phyloP scores from a whole-genome alignment of 2,888 invertebrate genomes.

The Branchellion lobata region DNA sequence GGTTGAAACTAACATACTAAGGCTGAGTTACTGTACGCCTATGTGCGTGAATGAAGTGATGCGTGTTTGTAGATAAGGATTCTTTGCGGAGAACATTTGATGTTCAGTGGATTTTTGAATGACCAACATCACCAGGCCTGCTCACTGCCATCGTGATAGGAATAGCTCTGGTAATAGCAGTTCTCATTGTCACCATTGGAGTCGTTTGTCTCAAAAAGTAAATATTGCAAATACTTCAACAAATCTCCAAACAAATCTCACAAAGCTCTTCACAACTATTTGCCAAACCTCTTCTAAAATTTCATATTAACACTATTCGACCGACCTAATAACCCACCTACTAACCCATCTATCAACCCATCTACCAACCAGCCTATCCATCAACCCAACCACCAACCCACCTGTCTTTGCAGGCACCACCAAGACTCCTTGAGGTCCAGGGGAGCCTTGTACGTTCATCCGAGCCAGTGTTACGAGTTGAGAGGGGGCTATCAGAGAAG shows the following conservation, averaged over 20 bases:
- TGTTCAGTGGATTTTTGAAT: no score
- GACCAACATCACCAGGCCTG: no score
- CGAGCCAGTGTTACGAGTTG: constrained; percentile 41
- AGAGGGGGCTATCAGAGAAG: constrained; percentile 16
- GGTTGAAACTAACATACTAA: no score
- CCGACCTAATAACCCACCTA: no score
- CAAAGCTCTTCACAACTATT: not conserved
- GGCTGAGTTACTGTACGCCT: no score
- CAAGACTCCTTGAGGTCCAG: constrained; percentile 39
- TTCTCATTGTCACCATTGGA: constrained; percentile 51
- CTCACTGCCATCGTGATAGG: constrained; percentile 51
- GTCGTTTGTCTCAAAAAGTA: constrained; percentile 52
- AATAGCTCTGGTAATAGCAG: constrained; percentile 52
- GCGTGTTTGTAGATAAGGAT: not conserved
- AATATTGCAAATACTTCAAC: constrained; percentile 27
- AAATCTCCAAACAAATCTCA: not conserved
- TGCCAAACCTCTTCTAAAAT: no score
- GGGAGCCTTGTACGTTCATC: constrained; percentile 42
- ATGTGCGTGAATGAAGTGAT: not conserved
- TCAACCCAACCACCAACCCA: no score
- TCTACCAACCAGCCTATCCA: no score
- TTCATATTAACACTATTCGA: no score
- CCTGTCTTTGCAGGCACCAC: constrained; percentile 44
- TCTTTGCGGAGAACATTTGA: no score
- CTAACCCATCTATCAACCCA: no score